Evolutionary conservation across 2,888 invertebrate genomes (phyloP).

Genomic region (Ariolimax columbianus): DNA sequence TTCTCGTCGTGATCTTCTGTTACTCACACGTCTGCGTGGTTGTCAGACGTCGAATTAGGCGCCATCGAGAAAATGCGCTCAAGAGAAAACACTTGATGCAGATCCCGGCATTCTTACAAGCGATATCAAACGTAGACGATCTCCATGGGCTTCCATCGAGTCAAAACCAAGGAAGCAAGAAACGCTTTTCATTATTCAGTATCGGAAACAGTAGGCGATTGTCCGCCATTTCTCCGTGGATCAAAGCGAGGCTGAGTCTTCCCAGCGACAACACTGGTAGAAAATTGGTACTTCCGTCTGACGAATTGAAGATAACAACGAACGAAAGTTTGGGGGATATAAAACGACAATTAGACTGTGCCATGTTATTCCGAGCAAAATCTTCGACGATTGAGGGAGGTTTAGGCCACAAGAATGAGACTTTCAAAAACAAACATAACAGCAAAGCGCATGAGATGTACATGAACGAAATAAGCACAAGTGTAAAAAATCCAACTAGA

Average conservation of each 20-base stretch:
- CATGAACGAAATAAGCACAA: not conserved
- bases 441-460: not conserved
- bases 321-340: constrained; percentile 42
- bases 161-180: not conserved
- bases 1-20: constrained; percentile 47
- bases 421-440: not conserved
- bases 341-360: constrained; percentile 35
- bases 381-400: constrained; percentile 1
- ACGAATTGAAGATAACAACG: not conserved
- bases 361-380: constrained; percentile 12
- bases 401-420: not conserved
- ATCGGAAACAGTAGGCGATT: constrained; percentile 39
- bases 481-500: not conserved
- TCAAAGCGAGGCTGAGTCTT: constrained; percentile 50
- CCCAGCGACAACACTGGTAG: constrained; percentile 18
- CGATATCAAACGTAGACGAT: constrained; percentile 49
- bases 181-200: constrained; percentile 46
- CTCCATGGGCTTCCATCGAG: not conserved
- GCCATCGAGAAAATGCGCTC: constrained; percentile 48
- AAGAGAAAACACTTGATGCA: constrained; percentile 47
- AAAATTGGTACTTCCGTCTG: not conserved
- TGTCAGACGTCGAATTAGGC: constrained; percentile 29
- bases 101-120: constrained; percentile 49
- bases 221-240: constrained; percentile 46
- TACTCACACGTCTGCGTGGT: constrained; percentile 45